phyloP scores from a whole-genome alignment of 1,140 invertebrate species.

The Formica selysi region DNA sequence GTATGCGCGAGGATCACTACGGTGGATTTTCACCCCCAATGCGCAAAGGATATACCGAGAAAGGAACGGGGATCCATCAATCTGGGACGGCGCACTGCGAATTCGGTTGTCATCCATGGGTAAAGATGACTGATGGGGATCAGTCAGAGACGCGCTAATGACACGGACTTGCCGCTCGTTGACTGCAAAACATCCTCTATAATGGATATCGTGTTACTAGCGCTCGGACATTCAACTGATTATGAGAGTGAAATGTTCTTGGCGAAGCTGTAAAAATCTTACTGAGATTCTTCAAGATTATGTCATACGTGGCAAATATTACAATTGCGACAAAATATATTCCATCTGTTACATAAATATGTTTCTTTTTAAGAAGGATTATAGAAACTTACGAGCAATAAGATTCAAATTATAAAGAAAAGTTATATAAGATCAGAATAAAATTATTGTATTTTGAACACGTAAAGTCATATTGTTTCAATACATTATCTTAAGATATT shows the following conservation, averaged over 20 bases:
- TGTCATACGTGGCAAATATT: neutral
- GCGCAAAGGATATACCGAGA: conserved; percentile 68
- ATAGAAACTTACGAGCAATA: neutral
- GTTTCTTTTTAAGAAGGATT: neutral
- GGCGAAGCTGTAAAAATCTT: neutral
- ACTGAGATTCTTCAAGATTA: neutral
- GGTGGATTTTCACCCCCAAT: conserved; percentile 63
- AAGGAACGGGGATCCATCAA: conserved; percentile 76
- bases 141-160: conserved; percentile 73
- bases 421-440: neutral
- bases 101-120: conserved; percentile 68
- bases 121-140: conserved; percentile 77
- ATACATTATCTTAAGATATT: neutral
- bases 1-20: conserved; percentile 26
- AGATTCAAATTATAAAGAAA: neutral
- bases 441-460: neutral
- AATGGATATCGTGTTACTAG: conserved; percentile 71
- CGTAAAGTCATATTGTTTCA: neutral
- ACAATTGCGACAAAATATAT: neutral
- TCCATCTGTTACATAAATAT: neutral
- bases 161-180: conserved; percentile 68
- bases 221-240: conserved; percentile 34
- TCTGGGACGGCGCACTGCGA: conserved; percentile 68
- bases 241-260: conserved; percentile 38
- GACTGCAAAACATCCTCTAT: conserved; percentile 74